A percentile compares a stretch with the other conserved stretches of the same genome.
Conservation (phyloP, 1,140 invertebrate genomes). For the Pogonus chalceus region DNA sequence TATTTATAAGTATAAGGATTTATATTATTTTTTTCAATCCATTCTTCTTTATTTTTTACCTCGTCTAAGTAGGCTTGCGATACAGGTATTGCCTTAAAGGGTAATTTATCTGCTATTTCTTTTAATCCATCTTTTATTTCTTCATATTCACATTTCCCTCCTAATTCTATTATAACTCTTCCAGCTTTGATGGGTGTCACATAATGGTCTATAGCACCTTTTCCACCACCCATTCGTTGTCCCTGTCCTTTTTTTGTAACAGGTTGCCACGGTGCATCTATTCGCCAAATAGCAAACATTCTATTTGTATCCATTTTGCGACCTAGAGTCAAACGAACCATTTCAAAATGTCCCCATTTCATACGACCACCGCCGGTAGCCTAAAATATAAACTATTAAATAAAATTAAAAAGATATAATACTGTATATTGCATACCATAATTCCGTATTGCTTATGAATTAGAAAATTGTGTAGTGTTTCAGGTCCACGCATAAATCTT, state of each 20-base stretch:
- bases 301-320: constrained; percentile 63
- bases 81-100: constrained; percentile 80
- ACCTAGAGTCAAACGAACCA: constrained; percentile 67
- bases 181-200: constrained; percentile 85
- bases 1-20: constrained; percentile 89
- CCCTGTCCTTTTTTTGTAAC: constrained; percentile 86
- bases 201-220: constrained; percentile 92
- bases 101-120: constrained; percentile 67
- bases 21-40: constrained; percentile 58
- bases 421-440: constrained; percentile 47
- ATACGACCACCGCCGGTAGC: constrained; percentile 77
- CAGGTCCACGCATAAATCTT: constrained; percentile 79
- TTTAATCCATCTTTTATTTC: constrained; percentile 65
- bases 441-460: constrained; percentile 87
- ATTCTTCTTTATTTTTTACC: constrained; percentile 49
- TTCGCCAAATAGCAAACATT: constrained; percentile 92
- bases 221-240: constrained; percentile 90
- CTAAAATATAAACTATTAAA: constrained; percentile 36
- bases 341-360: constrained; percentile 73
- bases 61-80: constrained; percentile 67
- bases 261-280: constrained; percentile 92
- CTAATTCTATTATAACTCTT: constrained; percentile 91
- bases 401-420: constrained; percentile 4
- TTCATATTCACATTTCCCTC: constrained; percentile 76
- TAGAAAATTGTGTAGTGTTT: constrained; percentile 71